Conservation (phyloP, 1,140 invertebrate genomes). For the Agrilus planipennis region DNA sequence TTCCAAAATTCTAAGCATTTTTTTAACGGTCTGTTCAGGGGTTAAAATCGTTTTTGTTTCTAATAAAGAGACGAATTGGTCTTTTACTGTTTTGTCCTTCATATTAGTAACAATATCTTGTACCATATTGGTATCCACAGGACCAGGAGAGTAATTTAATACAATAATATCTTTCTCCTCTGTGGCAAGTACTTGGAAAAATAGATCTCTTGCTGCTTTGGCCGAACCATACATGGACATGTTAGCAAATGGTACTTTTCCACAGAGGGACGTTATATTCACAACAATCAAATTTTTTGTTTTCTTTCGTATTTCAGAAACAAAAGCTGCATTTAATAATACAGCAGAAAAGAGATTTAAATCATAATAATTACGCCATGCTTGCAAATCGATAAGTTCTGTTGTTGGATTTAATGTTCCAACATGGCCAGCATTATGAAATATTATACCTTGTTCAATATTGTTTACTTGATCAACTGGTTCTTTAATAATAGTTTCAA, state of each 20-base stretch:
- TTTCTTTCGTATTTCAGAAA: constrained; percentile 39
- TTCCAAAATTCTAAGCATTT: constrained; percentile 57
- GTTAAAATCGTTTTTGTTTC: constrained; percentile 54
- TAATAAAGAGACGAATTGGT: constrained; percentile 47
- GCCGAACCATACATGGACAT: constrained; percentile 73
- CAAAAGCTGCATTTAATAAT: constrained; percentile 64
- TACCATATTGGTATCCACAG: constrained; percentile 85
- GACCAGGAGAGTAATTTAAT: constrained; percentile 88
- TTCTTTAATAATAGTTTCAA: constrained; percentile 34
- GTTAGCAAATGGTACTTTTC: constrained; percentile 60
- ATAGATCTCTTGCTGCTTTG: constrained; percentile 88
- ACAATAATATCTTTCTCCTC: constrained; percentile 68
- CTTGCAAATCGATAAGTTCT: constrained; percentile 45
- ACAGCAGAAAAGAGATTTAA: constrained; percentile 71
- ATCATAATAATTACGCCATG: constrained; percentile 57
- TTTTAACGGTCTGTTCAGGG: constrained; percentile 60
- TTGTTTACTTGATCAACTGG: constrained; percentile 28
- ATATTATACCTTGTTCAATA: constrained; percentile 56
- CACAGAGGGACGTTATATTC: constrained; percentile 81
- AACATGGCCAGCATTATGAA: constrained; percentile 84
- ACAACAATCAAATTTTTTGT: constrained; percentile 50
- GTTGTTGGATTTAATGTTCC: constrained; percentile 57
- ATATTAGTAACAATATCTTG: constrained; percentile 47
- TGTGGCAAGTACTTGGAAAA: constrained; percentile 71
- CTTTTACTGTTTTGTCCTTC: constrained; percentile 44